These are phyloP conservation scores for Adineta ricciae DNA, from an alignment of 2,888 invertebrate genomes.

Conservation along the genomic window DNA sequence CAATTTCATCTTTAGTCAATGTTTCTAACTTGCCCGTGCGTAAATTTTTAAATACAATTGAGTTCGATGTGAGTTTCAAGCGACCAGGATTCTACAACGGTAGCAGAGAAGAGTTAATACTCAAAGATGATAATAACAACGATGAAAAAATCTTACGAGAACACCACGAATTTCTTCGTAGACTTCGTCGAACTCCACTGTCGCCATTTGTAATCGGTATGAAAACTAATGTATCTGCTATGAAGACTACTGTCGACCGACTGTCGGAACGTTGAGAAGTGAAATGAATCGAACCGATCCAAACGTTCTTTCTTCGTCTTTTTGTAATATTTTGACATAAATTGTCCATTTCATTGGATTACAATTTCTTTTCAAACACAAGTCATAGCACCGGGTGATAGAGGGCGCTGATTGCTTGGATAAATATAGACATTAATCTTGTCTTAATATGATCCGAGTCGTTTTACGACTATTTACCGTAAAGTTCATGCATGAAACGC, in stretches of 20 bases:
- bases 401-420: not conserved
- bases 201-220: not conserved
- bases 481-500: too few relatives aligned
- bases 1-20: slow-evolving; percentile 60
- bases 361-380: not conserved
- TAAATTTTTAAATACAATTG: slow-evolving; percentile 30
- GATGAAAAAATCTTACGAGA: slow-evolving; percentile 20
- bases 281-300: not conserved
- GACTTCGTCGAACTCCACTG: slow-evolving; percentile 30
- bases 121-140: not conserved
- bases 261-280: not conserved
- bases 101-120: too few relatives aligned
- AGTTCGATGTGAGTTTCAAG: slow-evolving; percentile 26
- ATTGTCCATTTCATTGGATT: not conserved
- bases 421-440: not conserved
- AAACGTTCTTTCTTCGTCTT: not conserved
- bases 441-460: too few relatives aligned
- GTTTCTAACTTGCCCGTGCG: slow-evolving; percentile 27
- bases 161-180: slow-evolving; percentile 30
- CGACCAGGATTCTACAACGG: slow-evolving; percentile 27
- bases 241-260: not conserved
- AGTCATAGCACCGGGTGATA: not conserved
- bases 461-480: too few relatives aligned
- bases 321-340: not conserved
- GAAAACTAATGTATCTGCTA: not conserved